Evolutionary conservation across 2,797 vertebrate genomes (phyloP).

Genomic region (Paguma larvata): DNA sequence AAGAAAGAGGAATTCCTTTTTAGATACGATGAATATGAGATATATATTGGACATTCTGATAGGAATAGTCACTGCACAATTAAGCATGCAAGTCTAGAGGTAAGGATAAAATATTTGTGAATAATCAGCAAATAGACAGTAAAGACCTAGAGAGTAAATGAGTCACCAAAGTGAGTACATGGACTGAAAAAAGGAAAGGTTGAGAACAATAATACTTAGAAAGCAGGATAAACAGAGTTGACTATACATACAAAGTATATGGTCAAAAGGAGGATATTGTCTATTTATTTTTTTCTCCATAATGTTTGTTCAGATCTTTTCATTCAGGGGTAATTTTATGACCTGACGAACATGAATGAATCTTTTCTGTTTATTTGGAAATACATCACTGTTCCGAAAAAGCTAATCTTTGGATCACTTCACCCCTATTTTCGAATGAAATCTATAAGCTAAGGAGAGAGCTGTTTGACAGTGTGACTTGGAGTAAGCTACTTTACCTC

Average conservation of each 20-base stretch:
- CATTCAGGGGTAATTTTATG: constrained; percentile 13
- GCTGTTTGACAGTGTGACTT: neutral
- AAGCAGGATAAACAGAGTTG: neutral
- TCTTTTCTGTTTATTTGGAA: constrained; percentile 29
- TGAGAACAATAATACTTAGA: neutral
- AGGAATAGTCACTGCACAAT: neutral
- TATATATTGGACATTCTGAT: neutral
- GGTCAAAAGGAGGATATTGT: neutral
- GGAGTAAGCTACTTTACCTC: neutral
- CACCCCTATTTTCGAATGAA: constrained; percentile 18
- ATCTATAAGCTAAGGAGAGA: neutral
- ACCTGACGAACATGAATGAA: neutral
- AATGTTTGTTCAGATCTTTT: constrained; percentile 13
- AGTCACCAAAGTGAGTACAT: neutral
- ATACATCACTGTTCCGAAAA: neutral
- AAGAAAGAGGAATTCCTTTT: neutral
- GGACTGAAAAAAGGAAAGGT: neutral
- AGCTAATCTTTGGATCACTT: neutral
- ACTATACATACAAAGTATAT: neutral
- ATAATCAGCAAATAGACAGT: neutral
- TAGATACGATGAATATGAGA: neutral
- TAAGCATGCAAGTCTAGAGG: neutral
- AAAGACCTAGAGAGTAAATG: neutral
- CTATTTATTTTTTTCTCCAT: neutral
- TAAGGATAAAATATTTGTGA: neutral